Evolutionary conservation across 2,888 invertebrate species (phyloP), one percentile per base, ranked within the genome.

Genomic region (Julus scanicus): DNA sequence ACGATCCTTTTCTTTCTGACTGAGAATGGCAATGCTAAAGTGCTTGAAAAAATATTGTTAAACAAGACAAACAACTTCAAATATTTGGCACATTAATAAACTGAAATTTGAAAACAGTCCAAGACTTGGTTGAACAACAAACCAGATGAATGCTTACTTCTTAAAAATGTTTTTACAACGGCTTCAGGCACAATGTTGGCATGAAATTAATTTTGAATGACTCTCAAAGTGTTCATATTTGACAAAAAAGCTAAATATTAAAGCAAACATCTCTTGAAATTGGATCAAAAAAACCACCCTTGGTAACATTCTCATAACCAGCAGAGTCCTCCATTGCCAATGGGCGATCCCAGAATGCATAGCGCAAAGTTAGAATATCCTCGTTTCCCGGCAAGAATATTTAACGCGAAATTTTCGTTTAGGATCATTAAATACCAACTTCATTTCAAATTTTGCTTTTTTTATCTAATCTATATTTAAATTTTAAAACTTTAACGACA

Each of bases 271-370:
- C 29, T 71, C 57, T n/a, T 9, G 71, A 71, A 71, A 29, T 29
- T 29, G 6, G 29, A 8, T 15, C 29, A 20, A 71, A 71, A 71
- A 71, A 71, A 29, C 71, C 71, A 71, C 29, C 29, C 71, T 29
- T 29, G 71, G 20, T 29, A 29, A n/a, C 71, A 71, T 71, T 71
- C 29, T 71, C 29, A 20, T 2, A n/a, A 8, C 20, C 71, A 71
- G 71, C n/a, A 20, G 29, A 71, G 29, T 71, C 71, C 71, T 71
- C 71, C 71, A 71, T 71, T 71, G 71, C 71, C 71, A 71, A 71
- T 29, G 71, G 8, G 29, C 71, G 20, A 71, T 71, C 71, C 71
- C 71, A 71, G 71, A 71, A 71, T 71, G 71, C 71, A 71, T n/a
- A 20, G 71, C 29, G 71, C 9, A 1, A 29, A 4, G 29, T 1